Percentiles rank a stretch among this genome's conserved stretches.
phyloP scores from a whole-genome alignment of 2,888 invertebrate genomes.

The Conus canariensis region DNA sequence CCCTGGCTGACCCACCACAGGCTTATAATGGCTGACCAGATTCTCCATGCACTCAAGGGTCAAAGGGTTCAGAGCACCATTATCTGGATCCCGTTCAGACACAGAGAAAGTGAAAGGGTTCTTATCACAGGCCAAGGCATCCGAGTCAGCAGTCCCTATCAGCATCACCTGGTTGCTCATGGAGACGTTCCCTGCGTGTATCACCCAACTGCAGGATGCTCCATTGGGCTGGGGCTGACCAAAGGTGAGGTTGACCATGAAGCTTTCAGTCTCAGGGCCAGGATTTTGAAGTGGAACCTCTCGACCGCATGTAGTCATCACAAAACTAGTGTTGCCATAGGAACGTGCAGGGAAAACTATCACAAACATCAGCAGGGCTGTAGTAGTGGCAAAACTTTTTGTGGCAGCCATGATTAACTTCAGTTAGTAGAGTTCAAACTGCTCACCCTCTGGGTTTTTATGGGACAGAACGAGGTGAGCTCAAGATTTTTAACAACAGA shows the following conservation, averaged over 20 bases:
- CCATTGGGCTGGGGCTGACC: not conserved
- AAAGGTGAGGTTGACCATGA: not conserved
- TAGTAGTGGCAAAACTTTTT: not conserved
- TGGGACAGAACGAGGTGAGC: too few species aligned
- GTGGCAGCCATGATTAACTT: not conserved
- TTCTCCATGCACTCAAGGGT: not conserved
- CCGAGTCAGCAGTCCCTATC: not conserved
- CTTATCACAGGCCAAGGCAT: not conserved
- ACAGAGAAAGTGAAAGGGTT: slow-evolving; percentile 1
- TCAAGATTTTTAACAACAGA: too few species aligned
- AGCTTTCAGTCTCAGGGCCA: not conserved
- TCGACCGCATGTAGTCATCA: not conserved
- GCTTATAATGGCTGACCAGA: not conserved
- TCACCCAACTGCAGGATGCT: not conserved
- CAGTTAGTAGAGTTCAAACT: too few species aligned
- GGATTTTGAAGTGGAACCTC: not conserved
- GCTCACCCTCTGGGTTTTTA: too few species aligned
- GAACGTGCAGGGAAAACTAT: not conserved
- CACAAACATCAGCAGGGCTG: not conserved
- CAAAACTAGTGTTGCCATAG: not conserved
- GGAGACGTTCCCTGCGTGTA: not conserved
- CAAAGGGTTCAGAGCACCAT: not conserved
- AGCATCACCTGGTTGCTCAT: slow-evolving; percentile 1
- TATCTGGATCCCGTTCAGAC: not conserved
- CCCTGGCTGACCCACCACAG: not conserved